Evolutionary conservation across 2,888 invertebrate genomes (phyloP), one percentile per base, ranked within the genome.

Genomic region (Acronicta alni): DNA sequence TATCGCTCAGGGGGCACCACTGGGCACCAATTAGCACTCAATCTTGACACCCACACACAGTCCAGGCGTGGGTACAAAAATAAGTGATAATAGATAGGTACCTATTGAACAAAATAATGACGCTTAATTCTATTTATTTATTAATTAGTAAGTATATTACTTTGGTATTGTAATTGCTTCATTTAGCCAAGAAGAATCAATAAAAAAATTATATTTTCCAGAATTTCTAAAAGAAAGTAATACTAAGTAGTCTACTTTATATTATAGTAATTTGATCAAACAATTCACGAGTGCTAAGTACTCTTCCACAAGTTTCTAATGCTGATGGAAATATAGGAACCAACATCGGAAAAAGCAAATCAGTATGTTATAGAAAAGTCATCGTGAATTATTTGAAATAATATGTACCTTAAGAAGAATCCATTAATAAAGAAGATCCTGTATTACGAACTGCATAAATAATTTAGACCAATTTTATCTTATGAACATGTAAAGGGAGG

Each of bases 21-120:
- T 58, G 44, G 56, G 35, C 67, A 63, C 78, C 80, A 85, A 83
- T 85, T 85, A 83, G 79, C 81, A 81, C 77, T 84, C 76, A 71
- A 79, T 82, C 79, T 80, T 71, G 39, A 68, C 67, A 68, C 81
- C 82, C 67, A 80, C 80, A 60, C 37, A 47, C 51, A 30, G 51
- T 26, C 30, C 35, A 35, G 20, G 38, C 35, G n/a, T 18, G 47
- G 10, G n/a, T 63, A 64, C 12, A n/a, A 35, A 64, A 75, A 70
- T 62, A 59, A 72, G n/a, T n/a, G 47, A 47, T 26, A 2, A 5
- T 17, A 41, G 26, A n/a, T n/a, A 35, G 0, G 9, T 23, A 7
- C 23, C 5, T 20, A 20, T 20, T 26, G 43, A 44, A 58, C 52
- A 30, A 5, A 47, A n/a, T 23, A 67, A 51, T 49, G 42, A 54